Evolutionary conservation across 2,888 invertebrate genomes (phyloP).

Genomic region (Drosophila merina): DNA sequence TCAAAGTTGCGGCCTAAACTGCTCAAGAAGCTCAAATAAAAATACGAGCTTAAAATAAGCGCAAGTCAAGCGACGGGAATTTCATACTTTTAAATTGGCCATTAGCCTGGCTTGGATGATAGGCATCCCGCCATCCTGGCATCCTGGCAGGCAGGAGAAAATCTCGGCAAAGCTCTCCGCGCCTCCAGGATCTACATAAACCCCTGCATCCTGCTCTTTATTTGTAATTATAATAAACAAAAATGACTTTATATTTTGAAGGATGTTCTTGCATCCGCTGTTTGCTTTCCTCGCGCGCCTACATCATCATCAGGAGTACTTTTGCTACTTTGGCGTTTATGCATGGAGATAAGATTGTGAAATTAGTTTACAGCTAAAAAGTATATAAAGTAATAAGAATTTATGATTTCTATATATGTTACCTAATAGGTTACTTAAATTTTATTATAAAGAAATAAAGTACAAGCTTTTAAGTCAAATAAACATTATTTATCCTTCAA

Average conservation of each 20-base stretch:
- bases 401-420: no score
- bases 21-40: slow-evolving; percentile 20
- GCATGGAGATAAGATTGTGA: slow-evolving; percentile 1
- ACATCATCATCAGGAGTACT: slow-evolving; percentile 33
- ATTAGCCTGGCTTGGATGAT: slow-evolving; percentile 51
- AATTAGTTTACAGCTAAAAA: background rate
- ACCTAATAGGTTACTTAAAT: no score
- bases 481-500: no score
- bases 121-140: background rate
- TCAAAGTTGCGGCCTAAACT: slow-evolving; percentile 57
- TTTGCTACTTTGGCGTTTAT: slow-evolving; percentile 16
- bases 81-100: slow-evolving; percentile 75
- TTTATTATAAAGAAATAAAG: no score
- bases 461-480: no score
- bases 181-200: slow-evolving; percentile 34
- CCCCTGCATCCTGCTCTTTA: slow-evolving; percentile 56
- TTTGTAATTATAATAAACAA: slow-evolving; percentile 75
- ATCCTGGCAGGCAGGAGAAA: slow-evolving; percentile 1
- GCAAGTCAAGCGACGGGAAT: slow-evolving; percentile 63
- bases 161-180: slow-evolving; percentile 16
- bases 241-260: slow-evolving; percentile 68
- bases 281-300: slow-evolving; percentile 25
- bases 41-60: slow-evolving; percentile 28
- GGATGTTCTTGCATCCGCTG: slow-evolving; percentile 58
- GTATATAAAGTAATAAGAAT: no score